These are phyloP conservation scores for Zalophus californianus DNA, from an alignment of 2,797 vertebrate species.

Conservation along the genomic window DNA sequence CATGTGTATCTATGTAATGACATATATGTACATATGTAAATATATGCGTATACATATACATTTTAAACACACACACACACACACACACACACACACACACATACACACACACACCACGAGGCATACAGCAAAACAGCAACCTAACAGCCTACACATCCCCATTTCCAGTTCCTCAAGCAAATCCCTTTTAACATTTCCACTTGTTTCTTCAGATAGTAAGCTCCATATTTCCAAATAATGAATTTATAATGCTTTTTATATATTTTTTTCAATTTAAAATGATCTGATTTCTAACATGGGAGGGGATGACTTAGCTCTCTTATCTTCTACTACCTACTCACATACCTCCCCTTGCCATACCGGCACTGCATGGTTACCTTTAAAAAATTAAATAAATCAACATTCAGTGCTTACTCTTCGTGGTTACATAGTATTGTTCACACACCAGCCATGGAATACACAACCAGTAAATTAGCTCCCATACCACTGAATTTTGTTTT, in stretches of 20 bases:
- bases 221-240: neutral
- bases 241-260: neutral
- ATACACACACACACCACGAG: neutral
- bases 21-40: neutral
- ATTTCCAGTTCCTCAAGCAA: neutral
- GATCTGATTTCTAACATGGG: neutral
- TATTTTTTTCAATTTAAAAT: neutral
- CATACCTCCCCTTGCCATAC: neutral
- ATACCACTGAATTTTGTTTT: neutral
- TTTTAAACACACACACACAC: neutral
- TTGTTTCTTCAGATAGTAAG: neutral
- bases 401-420: neutral
- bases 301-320: neutral
- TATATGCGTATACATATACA: neutral
- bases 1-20: neutral
- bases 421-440: neutral
- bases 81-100: neutral
- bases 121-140: neutral
- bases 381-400: neutral
- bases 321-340: neutral
- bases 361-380: neutral
- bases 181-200: neutral
- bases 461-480: neutral
- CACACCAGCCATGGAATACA: neutral
- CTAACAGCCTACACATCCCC: fast-evolving